Base-by-base conservation (phyloP, 2,888 invertebrate genomes). In the Meiosimyza decipiens region DNA sequence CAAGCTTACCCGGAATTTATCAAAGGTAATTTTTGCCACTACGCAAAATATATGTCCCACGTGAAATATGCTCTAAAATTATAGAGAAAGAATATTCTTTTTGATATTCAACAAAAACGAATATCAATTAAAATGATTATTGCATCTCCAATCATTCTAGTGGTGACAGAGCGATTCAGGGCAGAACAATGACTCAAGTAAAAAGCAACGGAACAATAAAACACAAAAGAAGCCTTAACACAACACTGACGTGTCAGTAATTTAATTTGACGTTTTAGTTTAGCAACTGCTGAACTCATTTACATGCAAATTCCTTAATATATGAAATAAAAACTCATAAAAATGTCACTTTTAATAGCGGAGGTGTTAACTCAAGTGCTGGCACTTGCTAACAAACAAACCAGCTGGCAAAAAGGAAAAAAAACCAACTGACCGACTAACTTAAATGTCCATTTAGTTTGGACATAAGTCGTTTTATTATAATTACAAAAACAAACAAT, bases 181-280 rank as follows among this genome's bases (percentile, higher is more conserved):
- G 18, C 50, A 28, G 28, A 4, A 28, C 28, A 28, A 28, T 28
- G 28, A 28, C 4, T 28, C 4, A 4, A 28, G 28, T 4, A 28
- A 49, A 33, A 51, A 40, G 15, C 40, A 15, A 51, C 28, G 11
- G 59, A 11, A n/a, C 5, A 6, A 40, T 9, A 40, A 28, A 40
- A 40, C 40, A 40, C 40, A 57, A 55, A 52, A 65, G 15, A 50
- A 6, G 15, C 28, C 40, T 65, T 33, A 28, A 65, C 72, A 72
- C 55, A 71, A 73, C 33, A 71, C 52, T 75, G 77, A 76, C 74
- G 73, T 76, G 71, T 76, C 75, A 66, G 74, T 77, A 76, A 79
- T 76, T 75, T 76, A 76, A 77, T 77, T 76, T 76, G 77, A 78
- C 77, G 77, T 71, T 66, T 75, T 74, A 73, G 73, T 76, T 74